A percentile compares a stretch with the other conserved stretches of the same genome.
Conservation (phyloP, 2,888 invertebrate species). For the Eubasilissa splendida region DNA sequence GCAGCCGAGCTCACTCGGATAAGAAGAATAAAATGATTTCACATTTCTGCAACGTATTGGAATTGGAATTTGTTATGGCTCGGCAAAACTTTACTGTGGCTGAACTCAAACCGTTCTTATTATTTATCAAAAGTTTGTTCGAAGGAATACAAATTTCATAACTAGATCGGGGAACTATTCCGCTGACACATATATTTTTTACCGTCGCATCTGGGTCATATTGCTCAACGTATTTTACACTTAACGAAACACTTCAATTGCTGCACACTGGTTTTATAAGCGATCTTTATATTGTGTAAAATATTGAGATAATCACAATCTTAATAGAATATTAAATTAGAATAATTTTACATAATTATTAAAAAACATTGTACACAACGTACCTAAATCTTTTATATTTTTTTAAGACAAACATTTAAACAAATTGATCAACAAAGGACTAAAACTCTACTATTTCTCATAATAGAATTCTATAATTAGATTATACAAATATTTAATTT, state of each 20-base stretch:
- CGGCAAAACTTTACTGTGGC: neutral
- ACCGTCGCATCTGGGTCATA: neutral
- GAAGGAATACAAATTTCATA: constrained; percentile 16
- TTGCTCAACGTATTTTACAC: neutral
- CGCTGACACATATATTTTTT: constrained; percentile 2
- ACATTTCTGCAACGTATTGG: neutral
- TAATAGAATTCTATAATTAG: too few species aligned
- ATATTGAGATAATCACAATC: too few species aligned
- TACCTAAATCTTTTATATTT: too few species aligned
- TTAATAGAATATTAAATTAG: too few species aligned
- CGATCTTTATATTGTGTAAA: too few species aligned
- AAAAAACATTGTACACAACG: too few species aligned
- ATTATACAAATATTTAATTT: too few species aligned
- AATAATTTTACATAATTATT: too few species aligned
- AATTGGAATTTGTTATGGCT: neutral
- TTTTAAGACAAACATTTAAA: too few species aligned
- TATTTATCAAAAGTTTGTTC: constrained; percentile 6
- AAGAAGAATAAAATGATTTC: neutral
- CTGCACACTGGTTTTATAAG: too few species aligned
- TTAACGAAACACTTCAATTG: neutral
- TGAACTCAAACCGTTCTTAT: constrained; percentile 3
- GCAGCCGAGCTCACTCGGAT: neutral
- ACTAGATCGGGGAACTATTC: neutral
- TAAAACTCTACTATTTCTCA: too few species aligned
- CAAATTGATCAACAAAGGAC: too few species aligned